Evolutionary conservation across 2,113 vertebrate species (phyloP).

Genomic region (Neoarius graeffei): DNA sequence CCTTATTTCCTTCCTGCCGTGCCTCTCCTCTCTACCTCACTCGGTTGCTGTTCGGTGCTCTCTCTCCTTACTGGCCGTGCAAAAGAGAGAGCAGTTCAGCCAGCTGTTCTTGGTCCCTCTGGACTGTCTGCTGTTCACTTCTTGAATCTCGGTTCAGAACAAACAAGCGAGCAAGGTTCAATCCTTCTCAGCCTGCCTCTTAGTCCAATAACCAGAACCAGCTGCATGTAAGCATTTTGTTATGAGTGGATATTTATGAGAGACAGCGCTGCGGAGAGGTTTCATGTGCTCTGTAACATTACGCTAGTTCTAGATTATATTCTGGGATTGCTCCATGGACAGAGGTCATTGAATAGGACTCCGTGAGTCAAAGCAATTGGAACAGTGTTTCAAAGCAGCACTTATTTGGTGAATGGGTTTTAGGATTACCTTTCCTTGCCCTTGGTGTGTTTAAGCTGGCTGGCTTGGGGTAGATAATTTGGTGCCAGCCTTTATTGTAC

Average conservation of each 20-base stretch:
- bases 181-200: slow-evolving; percentile 27
- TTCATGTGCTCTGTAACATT: slow-evolving; percentile 29
- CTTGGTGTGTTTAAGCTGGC: background rate
- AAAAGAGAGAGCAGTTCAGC: slow-evolving; percentile 7
- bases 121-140: slow-evolving; percentile 35
- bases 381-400: background rate
- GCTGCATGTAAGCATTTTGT: slow-evolving; percentile 37
- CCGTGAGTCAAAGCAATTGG: background rate
- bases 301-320: background rate
- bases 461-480: background rate
- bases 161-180: slow-evolving; percentile 28
- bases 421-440: background rate
- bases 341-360: background rate
- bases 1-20: background rate
- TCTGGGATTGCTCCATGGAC: background rate
- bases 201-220: slow-evolving; percentile 41
- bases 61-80: background rate
- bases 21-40: background rate
- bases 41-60: background rate
- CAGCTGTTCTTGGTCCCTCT: slow-evolving; percentile 29
- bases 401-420: background rate
- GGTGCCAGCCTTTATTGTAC: background rate
- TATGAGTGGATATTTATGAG: slow-evolving; percentile 35
- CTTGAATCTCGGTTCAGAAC: slow-evolving; percentile 33
- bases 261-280: slow-evolving; percentile 7